phyloP scores from a whole-genome alignment of 1,140 invertebrate species.

The Drosophila miranda region DNA sequence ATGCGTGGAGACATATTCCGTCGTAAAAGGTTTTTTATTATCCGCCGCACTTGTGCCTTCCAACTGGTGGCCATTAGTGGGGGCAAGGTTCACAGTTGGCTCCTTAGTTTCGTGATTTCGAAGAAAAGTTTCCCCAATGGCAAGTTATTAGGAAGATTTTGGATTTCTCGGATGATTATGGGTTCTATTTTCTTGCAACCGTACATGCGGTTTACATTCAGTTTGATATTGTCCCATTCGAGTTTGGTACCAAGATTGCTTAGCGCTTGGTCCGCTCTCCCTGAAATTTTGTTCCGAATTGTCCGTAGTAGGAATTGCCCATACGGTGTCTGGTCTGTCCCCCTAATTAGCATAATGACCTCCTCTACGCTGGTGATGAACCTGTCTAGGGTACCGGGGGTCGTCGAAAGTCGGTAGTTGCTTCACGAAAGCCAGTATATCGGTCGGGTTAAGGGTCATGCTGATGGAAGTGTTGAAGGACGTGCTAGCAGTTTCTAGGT shows the following conservation, averaged over 20 bases:
- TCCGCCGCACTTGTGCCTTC: not conserved
- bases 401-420: not conserved
- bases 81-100: not conserved
- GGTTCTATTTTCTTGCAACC: conserved; percentile 2
- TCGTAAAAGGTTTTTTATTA: not conserved
- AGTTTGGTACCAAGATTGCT: not conserved
- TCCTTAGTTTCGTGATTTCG: not conserved
- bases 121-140: not conserved
- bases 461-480: too few relatives aligned
- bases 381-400: conserved; percentile 1
- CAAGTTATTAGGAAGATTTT: not conserved
- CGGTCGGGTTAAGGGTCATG: too few relatives aligned
- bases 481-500: too few relatives aligned
- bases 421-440: conserved; percentile 1
- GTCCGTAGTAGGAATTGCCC: conserved; percentile 1
- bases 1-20: conserved; percentile 1
- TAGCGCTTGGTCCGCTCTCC: conserved; percentile 2
- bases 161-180: not conserved
- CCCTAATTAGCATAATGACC: conserved; percentile 14
- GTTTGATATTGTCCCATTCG: conserved; percentile 2
- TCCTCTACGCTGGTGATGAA: conserved; percentile 14
- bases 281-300: conserved; percentile 16
- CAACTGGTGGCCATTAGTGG: not conserved
- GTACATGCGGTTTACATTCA: not conserved
- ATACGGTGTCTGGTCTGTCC: conserved; percentile 11